A percentile compares a stretch with the other conserved stretches of the same genome.
Evolutionary conservation across 2,888 invertebrate species (phyloP).

Genomic region (Calameuta idolon): DNA sequence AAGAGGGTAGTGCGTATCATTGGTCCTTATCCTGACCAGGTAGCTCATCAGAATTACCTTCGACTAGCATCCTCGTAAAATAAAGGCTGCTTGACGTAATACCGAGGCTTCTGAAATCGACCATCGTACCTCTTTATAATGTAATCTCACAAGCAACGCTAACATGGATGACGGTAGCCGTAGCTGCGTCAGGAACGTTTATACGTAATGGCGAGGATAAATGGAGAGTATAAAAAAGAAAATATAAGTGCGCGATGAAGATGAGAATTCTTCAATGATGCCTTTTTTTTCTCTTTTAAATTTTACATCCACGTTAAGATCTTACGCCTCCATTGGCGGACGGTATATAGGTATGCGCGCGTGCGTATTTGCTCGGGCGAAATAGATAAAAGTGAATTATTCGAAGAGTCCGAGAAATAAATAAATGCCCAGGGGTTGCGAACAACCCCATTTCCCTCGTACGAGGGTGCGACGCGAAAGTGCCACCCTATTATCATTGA

Average conservation of each 20-base stretch:
- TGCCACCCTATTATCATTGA: slow-evolving; percentile 1
- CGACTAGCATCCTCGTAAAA: neutral
- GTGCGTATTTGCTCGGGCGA: neutral
- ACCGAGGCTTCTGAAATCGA: neutral
- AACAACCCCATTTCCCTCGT: slow-evolving; percentile 11
- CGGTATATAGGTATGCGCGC: neutral
- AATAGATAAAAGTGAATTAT: slow-evolving; percentile 10
- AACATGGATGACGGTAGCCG: neutral
- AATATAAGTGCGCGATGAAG: neutral
- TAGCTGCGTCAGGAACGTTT: neutral
- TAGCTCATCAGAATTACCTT: neutral
- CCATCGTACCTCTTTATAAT: neutral
- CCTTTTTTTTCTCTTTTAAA: neutral
- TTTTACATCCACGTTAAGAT: neutral
- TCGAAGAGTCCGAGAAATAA: slow-evolving; percentile 3
- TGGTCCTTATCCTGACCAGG: neutral
- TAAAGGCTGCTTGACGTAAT: neutral
- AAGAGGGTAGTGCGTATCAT: neutral
- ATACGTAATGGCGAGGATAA: neutral
- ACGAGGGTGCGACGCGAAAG: neutral
- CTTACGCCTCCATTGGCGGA: neutral
- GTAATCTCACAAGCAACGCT: neutral
- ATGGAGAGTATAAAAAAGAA: neutral
- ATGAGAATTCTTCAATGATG: neutral
- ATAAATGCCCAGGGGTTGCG: slow-evolving; percentile 4